Percentiles rank a stretch among this genome's conserved stretches.
These are phyloP conservation scores for Danaus plexippus DNA, from an alignment of 1,140 invertebrate species.

Conservation along the genomic window DNA sequence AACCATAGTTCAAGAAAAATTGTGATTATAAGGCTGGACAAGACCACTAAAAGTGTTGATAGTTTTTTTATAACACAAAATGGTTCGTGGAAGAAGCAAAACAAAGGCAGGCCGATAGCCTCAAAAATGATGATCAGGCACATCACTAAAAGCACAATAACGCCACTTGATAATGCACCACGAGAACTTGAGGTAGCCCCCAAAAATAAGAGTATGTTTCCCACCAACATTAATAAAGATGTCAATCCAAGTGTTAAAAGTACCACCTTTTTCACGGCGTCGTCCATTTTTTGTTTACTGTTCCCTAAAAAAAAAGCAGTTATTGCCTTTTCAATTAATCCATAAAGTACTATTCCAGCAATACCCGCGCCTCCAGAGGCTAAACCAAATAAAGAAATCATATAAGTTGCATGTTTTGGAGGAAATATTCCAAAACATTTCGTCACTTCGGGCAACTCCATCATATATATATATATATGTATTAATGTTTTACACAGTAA, in stretches of 20 bases:
- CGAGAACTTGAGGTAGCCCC: constrained; percentile 17
- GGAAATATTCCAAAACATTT: constrained; percentile 33
- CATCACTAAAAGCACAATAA: constrained; percentile 26
- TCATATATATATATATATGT: constrained; percentile 13
- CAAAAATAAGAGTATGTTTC: constrained; percentile 26
- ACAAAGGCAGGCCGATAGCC: constrained; percentile 21
- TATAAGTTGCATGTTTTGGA: constrained; percentile 28
- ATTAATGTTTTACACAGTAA: not conserved
- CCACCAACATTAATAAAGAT: constrained; percentile 29
- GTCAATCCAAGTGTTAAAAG: constrained; percentile 30
- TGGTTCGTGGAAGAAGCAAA: constrained; percentile 27
- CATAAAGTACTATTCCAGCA: constrained; percentile 33
- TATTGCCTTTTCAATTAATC: constrained; percentile 28
- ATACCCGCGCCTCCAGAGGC: constrained; percentile 24
- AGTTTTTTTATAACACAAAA: constrained; percentile 32
- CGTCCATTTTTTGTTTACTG: constrained; percentile 13
- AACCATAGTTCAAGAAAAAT: constrained; percentile 36
- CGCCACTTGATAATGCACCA: constrained; percentile 11
- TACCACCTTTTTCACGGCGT: constrained; percentile 30
- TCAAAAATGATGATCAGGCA: constrained; percentile 20
- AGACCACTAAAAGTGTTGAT: constrained; percentile 14
- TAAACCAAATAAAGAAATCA: constrained; percentile 39
- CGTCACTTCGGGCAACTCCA: constrained; percentile 35
- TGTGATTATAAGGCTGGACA: constrained; percentile 18
- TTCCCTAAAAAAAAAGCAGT: constrained; percentile 11